These are phyloP conservation scores for Campoplex nolae DNA, from an alignment of 2,888 invertebrate species.

Conservation along the genomic window DNA sequence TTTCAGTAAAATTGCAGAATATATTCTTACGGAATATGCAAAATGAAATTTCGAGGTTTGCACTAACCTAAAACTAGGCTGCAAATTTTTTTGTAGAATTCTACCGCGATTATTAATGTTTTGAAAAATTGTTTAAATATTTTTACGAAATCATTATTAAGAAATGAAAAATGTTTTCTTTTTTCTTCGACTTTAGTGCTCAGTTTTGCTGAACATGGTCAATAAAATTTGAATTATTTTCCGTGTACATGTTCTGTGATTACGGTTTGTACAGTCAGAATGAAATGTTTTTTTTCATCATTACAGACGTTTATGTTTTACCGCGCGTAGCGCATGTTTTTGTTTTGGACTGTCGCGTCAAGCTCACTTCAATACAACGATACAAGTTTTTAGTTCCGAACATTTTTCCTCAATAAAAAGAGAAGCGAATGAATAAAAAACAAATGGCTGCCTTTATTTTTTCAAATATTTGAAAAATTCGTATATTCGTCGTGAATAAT, in stretches of 20 bases:
- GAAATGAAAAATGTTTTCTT: neutral
- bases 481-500: neutral
- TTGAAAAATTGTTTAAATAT: neutral
- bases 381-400: neutral
- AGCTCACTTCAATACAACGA: neutral
- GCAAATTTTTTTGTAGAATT: neutral
- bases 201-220: neutral
- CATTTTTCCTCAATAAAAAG: neutral
- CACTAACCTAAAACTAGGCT: neutral
- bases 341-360: neutral
- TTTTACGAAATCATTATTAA: neutral
- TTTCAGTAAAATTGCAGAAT: too few species aligned
- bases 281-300: neutral
- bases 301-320: neutral
- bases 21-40: too few species aligned
- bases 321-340: neutral
- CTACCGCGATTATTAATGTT: neutral
- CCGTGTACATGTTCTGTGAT: neutral
- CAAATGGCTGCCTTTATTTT: neutral
- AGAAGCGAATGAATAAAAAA: neutral
- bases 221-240: neutral
- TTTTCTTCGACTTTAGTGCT: neutral
- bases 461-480: neutral
- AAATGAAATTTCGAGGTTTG: neutral
- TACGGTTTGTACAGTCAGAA: neutral